Conservation (phyloP, 2,797 vertebrate genomes). For the Aulostomus chinensis region DNA sequence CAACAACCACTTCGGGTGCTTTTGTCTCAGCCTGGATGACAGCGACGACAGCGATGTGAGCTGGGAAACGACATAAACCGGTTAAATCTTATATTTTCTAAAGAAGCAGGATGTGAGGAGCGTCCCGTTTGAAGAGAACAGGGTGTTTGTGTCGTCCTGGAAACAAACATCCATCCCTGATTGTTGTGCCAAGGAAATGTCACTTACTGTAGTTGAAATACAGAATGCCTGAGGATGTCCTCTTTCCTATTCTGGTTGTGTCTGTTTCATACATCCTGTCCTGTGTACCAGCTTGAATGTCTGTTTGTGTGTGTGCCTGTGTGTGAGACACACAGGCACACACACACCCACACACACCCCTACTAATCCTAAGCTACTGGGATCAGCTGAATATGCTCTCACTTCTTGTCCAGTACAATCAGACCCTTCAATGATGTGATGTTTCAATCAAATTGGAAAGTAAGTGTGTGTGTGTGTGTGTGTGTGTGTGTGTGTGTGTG, state of each 20-base stretch:
- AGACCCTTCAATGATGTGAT: slow-evolving; percentile 30
- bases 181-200: slow-evolving; percentile 72
- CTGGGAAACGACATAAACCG: slow-evolving; percentile 9
- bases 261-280: slow-evolving; percentile 68
- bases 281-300: slow-evolving; percentile 30
- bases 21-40: slow-evolving; percentile 13
- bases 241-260: slow-evolving; percentile 54
- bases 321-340: slow-evolving; percentile 37
- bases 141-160: slow-evolving; percentile 19
- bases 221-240: slow-evolving; percentile 71
- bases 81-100: not conserved
- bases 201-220: slow-evolving; percentile 62
- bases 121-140: slow-evolving; percentile 22
- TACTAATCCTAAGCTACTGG: slow-evolving; percentile 52
- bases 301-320: slow-evolving; percentile 21
- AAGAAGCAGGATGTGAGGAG: slow-evolving; percentile 27
- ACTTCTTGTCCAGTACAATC: slow-evolving; percentile 43
- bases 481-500: slow-evolving; percentile 79
- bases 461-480: slow-evolving; percentile 83
- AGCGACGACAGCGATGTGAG: slow-evolving; percentile 18
- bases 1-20: slow-evolving; percentile 26
- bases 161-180: slow-evolving; percentile 56
- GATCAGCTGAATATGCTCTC: slow-evolving; percentile 45
- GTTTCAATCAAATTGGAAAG: slow-evolving; percentile 63
- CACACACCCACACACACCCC: too few relatives aligned